Evolutionary conservation across 2,113 vertebrate species (phyloP).

Genomic region (Urocitellus parryii): DNA sequence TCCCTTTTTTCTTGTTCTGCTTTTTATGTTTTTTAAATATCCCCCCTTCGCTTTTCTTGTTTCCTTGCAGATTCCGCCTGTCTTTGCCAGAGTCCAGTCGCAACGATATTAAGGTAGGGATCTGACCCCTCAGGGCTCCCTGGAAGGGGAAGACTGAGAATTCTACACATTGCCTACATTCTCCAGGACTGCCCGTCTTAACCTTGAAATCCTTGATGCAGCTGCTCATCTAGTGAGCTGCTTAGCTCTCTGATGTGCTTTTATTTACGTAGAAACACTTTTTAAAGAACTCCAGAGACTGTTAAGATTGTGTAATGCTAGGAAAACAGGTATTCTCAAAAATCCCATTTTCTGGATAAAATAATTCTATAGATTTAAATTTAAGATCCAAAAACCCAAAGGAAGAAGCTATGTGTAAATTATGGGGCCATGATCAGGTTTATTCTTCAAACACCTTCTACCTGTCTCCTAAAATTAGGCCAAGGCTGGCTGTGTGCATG

Average conservation of each 20-base stretch:
- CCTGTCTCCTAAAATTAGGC: neutral
- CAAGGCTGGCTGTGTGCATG: neutral
- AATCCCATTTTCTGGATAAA: neutral
- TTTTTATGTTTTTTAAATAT: constrained; percentile 3
- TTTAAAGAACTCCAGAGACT: constrained; percentile 8
- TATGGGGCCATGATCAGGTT: neutral
- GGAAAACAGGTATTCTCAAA: neutral
- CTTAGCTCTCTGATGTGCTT: neutral
- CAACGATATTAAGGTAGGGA: constrained; percentile 73
- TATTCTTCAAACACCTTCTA: neutral
- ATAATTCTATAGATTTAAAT: neutral
- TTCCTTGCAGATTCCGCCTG: constrained; percentile 81
- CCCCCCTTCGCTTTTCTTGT: constrained; percentile 54
- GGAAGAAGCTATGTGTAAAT: neutral
- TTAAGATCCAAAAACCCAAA: neutral
- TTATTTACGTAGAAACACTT: neutral
- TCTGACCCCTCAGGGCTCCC: neutral
- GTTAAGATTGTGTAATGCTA: neutral
- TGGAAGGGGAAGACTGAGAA: neutral
- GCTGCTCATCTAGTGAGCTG: neutral
- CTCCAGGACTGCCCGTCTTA: neutral
- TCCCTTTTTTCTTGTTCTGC: neutral
- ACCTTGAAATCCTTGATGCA: constrained; percentile 48
- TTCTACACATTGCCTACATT: neutral
- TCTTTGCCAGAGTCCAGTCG: constrained; percentile 69